Conservation (phyloP, 2,113 vertebrate genomes). For the Oreochromis niloticus region DNA sequence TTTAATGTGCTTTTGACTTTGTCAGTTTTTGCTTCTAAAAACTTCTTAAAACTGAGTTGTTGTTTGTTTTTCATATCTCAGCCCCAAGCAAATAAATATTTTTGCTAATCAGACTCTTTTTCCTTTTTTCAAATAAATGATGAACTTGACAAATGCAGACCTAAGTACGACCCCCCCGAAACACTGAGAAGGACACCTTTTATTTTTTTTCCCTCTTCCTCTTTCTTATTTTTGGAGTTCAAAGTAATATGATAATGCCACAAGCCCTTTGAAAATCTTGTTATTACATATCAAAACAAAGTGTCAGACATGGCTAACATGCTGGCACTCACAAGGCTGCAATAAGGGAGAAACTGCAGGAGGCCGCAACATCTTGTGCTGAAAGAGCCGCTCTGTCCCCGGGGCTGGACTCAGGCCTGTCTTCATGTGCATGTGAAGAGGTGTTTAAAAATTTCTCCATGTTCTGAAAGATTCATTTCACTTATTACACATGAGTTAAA, state of each 20-base stretch:
- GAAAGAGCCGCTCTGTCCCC: constrained; percentile 9
- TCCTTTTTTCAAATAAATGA: constrained; percentile 8
- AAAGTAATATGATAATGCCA: constrained; percentile 42
- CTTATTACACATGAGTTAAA: not conserved
- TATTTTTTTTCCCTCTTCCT: not conserved
- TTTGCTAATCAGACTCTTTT: constrained; percentile 26
- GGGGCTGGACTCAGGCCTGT: constrained; percentile 12
- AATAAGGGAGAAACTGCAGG: constrained; percentile 36
- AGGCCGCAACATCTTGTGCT: constrained; percentile 34
- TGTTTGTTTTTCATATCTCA: not conserved
- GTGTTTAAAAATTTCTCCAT: constrained; percentile 11
- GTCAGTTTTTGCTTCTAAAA: not conserved
- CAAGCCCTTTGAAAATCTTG: constrained; percentile 29
- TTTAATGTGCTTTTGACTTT: not conserved
- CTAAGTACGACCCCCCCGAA: not conserved
- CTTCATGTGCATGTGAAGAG: not conserved
- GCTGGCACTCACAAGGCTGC: constrained; percentile 42
- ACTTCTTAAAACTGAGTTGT: not conserved
- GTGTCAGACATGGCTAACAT: constrained; percentile 46
- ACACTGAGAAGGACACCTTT: not conserved
- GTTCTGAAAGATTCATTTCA: not conserved
- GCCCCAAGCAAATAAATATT: constrained; percentile 21
- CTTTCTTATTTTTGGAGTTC: constrained; percentile 18
- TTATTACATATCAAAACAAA: constrained; percentile 25
- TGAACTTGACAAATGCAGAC: constrained; percentile 17